Evolutionary conservation across 2,113 vertebrate species (phyloP), one percentile per base, ranked within the genome.

Genomic region (Gadus chalcogrammus): DNA sequence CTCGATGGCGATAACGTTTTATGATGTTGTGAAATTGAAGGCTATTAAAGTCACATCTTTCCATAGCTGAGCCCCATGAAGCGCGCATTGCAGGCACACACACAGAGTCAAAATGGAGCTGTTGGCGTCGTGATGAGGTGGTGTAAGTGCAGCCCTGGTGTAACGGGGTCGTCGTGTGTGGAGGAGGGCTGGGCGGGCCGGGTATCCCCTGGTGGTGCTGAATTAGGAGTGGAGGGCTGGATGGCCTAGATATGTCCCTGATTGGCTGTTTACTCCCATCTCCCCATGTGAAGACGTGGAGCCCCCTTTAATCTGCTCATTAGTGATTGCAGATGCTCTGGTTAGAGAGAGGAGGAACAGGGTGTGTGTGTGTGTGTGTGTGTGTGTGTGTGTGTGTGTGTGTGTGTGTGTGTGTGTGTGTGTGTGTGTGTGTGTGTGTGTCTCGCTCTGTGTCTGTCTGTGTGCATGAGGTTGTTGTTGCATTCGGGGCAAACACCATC

Each of bases 291-390:
- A 61, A 68, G 64, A 15, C 67, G 69, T 71, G 69, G 9, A 27
- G 15, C 59, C 20, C 58, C 60, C 66, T 35, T 68, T 35, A 68
- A 55, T 67, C 64, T 59, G 17, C 61, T 64, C 69, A 68, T 71
- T 68, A 64, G 65, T 60, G 75, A 72, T 35, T 61, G 69, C 55
- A 76, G 65, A 68, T 68, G 75, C 61, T 72, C 22, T 48, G 18
- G 63, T 76, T 55, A 64, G 48, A 52, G 65, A 60, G 15, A 13
- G 35, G 31, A 70, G 38, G 24, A 31, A 48, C 5, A 11, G 15
- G 53, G 9, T 27, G 12, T 55, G 65, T 53, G 65, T 15, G 52
- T 53, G 52, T n/a, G 20, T 20, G 20, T 20, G 20, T 20, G 20
- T 20, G 20, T 20, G 20, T 20, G 20, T 20, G 20, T 20, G 9